Percentiles rank a stretch among this genome's conserved stretches.
phyloP scores from a whole-genome alignment of 2,888 invertebrate genomes.

The Arrhopalites spinosus region DNA sequence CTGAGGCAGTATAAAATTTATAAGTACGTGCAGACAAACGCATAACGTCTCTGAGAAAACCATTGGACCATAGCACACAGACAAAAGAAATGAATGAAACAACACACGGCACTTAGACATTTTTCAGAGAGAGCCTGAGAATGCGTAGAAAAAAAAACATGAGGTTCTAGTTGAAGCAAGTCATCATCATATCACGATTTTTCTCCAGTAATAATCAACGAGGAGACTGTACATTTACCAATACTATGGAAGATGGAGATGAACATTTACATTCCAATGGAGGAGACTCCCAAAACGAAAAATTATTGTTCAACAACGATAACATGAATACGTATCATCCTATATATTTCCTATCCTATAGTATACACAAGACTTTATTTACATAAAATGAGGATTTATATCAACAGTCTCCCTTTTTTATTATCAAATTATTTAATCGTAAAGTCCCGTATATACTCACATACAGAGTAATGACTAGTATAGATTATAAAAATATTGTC shows the following conservation, averaged over 20 bases:
- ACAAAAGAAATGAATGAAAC: conserved; percentile 26
- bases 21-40: too few species aligned
- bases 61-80: conserved; percentile 30
- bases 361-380: too few species aligned
- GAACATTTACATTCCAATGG: conserved; percentile 14
- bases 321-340: neutral
- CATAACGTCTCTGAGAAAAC: neutral
- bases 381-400: too few species aligned
- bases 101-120: conserved; percentile 1
- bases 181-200: conserved; percentile 41
- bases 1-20: neutral
- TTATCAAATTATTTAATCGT: too few species aligned
- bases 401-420: too few species aligned
- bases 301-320: conserved; percentile 21
- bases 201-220: conserved; percentile 15
- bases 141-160: conserved; percentile 37
- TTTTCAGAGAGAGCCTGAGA: conserved; percentile 21
- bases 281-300: too few species aligned
- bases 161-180: conserved; percentile 25
- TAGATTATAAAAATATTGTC: too few species aligned
- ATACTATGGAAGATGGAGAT: neutral
- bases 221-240: too few species aligned
- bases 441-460: too few species aligned
- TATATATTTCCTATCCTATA: too few species aligned
- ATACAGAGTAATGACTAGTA: too few species aligned